These are phyloP conservation scores for Oceanodroma tethys DNA, from an alignment of 2,113 vertebrate genomes.

Conservation along the genomic window DNA sequence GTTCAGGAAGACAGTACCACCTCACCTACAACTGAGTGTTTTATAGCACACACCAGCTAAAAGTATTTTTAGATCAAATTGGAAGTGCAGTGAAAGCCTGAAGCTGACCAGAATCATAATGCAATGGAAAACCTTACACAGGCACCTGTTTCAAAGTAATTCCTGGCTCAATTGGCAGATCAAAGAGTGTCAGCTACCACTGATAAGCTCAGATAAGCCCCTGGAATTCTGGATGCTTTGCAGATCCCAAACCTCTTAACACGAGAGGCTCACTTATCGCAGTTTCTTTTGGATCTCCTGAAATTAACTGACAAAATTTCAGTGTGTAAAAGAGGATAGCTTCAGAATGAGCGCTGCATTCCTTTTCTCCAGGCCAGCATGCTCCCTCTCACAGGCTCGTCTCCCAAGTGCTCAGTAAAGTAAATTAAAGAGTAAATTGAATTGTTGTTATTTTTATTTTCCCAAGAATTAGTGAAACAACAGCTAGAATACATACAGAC, in stretches of 20 bases:
- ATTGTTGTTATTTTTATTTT: slow-evolving; percentile 22
- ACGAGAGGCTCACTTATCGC: not conserved
- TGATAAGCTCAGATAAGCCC: slow-evolving; percentile 37
- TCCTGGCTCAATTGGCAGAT: not conserved
- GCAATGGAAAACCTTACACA: not conserved
- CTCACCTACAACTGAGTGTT: not conserved
- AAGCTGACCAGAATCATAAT: slow-evolving; percentile 35
- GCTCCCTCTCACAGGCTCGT: not conserved
- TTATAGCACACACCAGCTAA: not conserved
- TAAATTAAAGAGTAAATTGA: slow-evolving; percentile 55
- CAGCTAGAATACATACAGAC: slow-evolving; percentile 10
- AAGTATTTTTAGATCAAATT: slow-evolving; percentile 35
- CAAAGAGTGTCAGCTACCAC: not conserved
- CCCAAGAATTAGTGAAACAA: slow-evolving; percentile 17
- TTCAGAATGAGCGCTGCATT: not conserved
- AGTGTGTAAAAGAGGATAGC: not conserved
- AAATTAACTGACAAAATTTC: not conserved
- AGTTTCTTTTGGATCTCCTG: not conserved
- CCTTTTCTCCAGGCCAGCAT: not conserved
- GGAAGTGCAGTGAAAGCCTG: not conserved
- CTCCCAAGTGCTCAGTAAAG: not conserved
- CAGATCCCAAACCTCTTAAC: not conserved
- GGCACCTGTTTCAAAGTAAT: slow-evolving; percentile 8
- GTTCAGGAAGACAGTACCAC: not conserved
- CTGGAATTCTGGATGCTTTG: not conserved